Evolutionary conservation across 2,797 vertebrate species (phyloP).

Genomic region (Chrosomus eos): DNA sequence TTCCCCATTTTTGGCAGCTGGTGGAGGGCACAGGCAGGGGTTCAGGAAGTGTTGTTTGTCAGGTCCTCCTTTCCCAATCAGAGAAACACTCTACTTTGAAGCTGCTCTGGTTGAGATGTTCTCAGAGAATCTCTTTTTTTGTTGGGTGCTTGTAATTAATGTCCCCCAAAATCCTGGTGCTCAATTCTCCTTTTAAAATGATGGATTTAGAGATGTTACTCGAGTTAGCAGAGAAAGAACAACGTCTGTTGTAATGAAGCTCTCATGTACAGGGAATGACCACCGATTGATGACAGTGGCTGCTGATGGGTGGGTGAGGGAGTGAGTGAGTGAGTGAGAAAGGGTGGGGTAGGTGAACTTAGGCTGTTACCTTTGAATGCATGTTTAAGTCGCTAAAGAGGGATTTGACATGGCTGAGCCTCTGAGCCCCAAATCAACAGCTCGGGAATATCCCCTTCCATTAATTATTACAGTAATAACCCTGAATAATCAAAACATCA

Average conservation of each 20-base stretch:
- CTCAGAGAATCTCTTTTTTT: background rate
- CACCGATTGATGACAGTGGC: constrained; percentile 45
- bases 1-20: constrained; percentile 76
- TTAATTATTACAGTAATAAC: constrained; percentile 38
- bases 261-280: background rate
- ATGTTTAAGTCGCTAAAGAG: constrained; percentile 79
- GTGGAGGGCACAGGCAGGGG: constrained; percentile 9
- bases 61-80: background rate
- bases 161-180: background rate
- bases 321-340: background rate
- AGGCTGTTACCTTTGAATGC: constrained; percentile 67
- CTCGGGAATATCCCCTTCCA: constrained; percentile 43
- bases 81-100: background rate
- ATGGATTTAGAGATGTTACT: background rate
- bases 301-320: constrained; percentile 13
- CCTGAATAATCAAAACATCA: background rate
- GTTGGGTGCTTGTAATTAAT: background rate
- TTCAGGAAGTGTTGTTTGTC: background rate
- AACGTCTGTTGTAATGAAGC: background rate
- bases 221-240: constrained; percentile 1
- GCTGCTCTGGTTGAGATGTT: background rate
- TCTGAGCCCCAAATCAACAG: constrained; percentile 67
- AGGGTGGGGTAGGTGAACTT: constrained; percentile 63
- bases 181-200: background rate
- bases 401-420: constrained; percentile 80